Percentiles rank a stretch among this genome's conserved stretches.
Conservation (phyloP, 2,113 vertebrate species). For the Lepisosteus osseus region DNA sequence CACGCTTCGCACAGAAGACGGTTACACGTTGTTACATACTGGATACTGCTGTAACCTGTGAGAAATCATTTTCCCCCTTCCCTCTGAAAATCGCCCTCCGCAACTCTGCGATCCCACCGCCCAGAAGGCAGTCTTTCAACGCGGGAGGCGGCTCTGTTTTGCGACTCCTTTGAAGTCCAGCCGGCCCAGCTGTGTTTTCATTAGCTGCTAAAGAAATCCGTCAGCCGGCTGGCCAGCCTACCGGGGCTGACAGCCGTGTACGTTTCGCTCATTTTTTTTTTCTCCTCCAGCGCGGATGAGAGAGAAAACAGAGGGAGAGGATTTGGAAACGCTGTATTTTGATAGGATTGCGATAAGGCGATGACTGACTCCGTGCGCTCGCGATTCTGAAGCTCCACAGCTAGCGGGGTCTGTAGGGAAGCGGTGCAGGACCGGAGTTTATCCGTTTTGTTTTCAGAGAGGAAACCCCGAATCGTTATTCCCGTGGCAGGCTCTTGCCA, state of each 20-base stretch:
- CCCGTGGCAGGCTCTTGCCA: too few species aligned
- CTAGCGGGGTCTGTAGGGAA: constrained; percentile 40
- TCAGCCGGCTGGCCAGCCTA: constrained; percentile 51
- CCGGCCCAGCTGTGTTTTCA: constrained; percentile 47
- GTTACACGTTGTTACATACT: too few species aligned
- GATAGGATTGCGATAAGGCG: constrained; percentile 29
- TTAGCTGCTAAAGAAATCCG: constrained; percentile 51
- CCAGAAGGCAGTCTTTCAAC: constrained; percentile 27
- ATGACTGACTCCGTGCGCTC: constrained; percentile 34
- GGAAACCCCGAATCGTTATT: too few species aligned
- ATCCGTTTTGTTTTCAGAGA: too few species aligned
- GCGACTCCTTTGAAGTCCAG: constrained; percentile 21
- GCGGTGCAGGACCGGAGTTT: constrained; percentile 25
- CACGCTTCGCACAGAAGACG: too few species aligned
- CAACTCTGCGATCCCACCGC: constrained; percentile 32
- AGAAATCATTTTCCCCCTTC: constrained; percentile 16
- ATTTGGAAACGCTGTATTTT: constrained; percentile 34
- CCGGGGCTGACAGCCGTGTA: constrained; percentile 39
- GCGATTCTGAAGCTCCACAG: constrained; percentile 38
- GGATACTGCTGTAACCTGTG: constrained; percentile 10
- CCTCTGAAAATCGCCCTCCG: constrained; percentile 12
- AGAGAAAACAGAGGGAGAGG: constrained; percentile 31
- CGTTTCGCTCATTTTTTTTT: constrained; percentile 26
- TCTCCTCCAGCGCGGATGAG: constrained; percentile 41
- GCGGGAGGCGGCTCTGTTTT: constrained; percentile 23